Evolutionary conservation across 2,113 vertebrate species (phyloP).

Genomic region (Rissa tridactyla): DNA sequence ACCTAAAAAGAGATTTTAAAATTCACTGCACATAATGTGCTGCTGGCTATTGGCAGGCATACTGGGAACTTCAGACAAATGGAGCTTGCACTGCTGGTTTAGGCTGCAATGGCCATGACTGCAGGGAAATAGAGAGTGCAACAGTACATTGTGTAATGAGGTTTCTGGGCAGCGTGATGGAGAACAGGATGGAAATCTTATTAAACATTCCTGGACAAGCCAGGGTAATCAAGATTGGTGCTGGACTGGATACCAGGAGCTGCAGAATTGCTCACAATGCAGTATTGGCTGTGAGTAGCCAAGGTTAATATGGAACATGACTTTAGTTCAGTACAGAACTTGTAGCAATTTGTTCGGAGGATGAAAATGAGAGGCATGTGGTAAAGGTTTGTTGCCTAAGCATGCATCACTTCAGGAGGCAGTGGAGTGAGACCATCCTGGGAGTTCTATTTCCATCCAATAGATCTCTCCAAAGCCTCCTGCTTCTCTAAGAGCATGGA

Average conservation of each 20-base stretch:
- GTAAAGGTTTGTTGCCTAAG: neutral
- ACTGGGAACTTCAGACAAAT: slow-evolving; percentile 5
- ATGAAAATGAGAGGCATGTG: neutral
- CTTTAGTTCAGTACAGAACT: neutral
- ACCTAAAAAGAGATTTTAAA: slow-evolving; percentile 4
- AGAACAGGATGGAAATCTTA: neutral
- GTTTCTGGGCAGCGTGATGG: neutral
- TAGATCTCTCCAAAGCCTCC: neutral
- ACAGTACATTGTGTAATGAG: neutral
- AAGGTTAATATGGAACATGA: neutral
- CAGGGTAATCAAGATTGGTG: neutral
- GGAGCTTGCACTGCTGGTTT: neutral
- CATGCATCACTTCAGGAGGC: neutral
- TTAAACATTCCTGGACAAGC: neutral
- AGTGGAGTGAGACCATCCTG: neutral
- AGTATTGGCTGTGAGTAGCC: neutral
- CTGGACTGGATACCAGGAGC: neutral
- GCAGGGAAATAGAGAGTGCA: neutral
- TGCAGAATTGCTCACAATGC: slow-evolving; percentile 7
- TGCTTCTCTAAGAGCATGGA: neutral
- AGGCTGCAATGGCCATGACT: neutral
- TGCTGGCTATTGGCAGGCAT: slow-evolving; percentile 31
- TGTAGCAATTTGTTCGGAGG: slow-evolving; percentile 2
- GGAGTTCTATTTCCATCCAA: neutral
- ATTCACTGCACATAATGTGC: slow-evolving; percentile 1